These are phyloP conservation scores for Epizoanthus rinbou DNA, from an alignment of 92 coral and sea anemone species.

Conservation along the genomic window DNA sequence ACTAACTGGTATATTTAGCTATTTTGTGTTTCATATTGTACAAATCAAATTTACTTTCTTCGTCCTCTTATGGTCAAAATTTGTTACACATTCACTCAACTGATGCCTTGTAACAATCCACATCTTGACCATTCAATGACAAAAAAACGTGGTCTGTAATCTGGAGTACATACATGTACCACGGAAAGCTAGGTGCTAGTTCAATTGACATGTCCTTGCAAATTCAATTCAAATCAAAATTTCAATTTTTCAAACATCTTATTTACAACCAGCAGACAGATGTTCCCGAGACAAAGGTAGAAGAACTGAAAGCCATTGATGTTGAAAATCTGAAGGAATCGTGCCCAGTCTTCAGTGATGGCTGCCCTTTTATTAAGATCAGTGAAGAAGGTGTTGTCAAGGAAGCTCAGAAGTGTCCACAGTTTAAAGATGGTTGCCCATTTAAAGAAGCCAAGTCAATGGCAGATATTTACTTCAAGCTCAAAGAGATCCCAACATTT, in stretches of 20 bases:
- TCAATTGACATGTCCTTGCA: no score
- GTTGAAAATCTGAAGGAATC: slow-evolving; percentile 70
- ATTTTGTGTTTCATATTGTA: no score
- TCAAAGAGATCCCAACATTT: slow-evolving; percentile 72
- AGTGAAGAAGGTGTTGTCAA: slow-evolving; percentile 64
- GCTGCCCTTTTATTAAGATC: slow-evolving; percentile 86
- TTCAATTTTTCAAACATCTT: neutral
- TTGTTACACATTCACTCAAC: no score
- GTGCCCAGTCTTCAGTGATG: slow-evolving; percentile 94
- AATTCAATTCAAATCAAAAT: no score
- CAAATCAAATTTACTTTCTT: no score
- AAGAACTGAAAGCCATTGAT: slow-evolving; percentile 61
- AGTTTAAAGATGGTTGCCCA: slow-evolving; percentile 91
- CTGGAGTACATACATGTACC: no score
- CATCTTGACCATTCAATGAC: no score
- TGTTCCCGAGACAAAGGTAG: slow-evolving; percentile 65
- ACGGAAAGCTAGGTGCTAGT: no score
- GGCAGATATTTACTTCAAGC: slow-evolving; percentile 77
- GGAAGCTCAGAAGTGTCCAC: slow-evolving; percentile 86
- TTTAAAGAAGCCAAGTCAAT: slow-evolving; percentile 74
- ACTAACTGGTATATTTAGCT: no score
- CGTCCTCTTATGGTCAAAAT: no score
- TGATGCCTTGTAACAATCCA: no score
- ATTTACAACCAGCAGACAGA: slow-evolving; percentile 73
- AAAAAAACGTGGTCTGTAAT: no score